Conservation (phyloP, 2,888 invertebrate species). For the Drosophila falleni region DNA sequence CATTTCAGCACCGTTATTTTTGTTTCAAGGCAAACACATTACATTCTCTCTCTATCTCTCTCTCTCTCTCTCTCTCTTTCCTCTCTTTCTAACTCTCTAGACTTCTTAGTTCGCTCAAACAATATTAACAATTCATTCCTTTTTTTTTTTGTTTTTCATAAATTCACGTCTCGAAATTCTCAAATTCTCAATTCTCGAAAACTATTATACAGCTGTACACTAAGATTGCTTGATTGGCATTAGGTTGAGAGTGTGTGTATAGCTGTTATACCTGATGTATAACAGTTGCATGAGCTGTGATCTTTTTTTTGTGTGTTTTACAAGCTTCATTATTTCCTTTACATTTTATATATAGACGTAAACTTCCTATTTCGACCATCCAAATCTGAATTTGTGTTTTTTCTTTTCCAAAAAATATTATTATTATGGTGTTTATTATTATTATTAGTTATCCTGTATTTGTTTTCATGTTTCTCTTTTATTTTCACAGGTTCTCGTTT, state of each 20-base stretch:
- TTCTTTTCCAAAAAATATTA: conserved; percentile 18
- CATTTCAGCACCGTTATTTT: conserved; percentile 85
- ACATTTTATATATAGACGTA: conserved; percentile 21
- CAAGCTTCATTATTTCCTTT: conserved; percentile 13
- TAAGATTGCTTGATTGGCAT: conserved; percentile 52
- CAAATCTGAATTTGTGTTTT: conserved; percentile 25
- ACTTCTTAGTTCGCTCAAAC: conserved; percentile 9
- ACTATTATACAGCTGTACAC: conserved; percentile 54
- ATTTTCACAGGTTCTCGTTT: conserved; percentile 7
- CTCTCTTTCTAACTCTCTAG: background rate
- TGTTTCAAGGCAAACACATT: conserved; percentile 82
- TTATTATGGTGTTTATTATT: conserved; percentile 13
- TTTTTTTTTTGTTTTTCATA: background rate
- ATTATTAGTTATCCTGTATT: conserved; percentile 3
- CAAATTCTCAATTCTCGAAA: conserved; percentile 35
- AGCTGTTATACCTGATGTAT: conserved; percentile 16
- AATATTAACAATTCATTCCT: conserved; percentile 20
- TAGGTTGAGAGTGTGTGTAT: conserved; percentile 28
- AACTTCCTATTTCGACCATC: conserved; percentile 30
- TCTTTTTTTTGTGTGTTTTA: conserved; percentile 5
- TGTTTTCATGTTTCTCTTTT: conserved; percentile 12
- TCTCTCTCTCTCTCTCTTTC: conserved; percentile 13
- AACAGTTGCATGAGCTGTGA: conserved; percentile 8
- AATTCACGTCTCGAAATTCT: conserved; percentile 30
- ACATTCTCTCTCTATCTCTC: conserved; percentile 40